phyloP scores from a whole-genome alignment of 2,888 invertebrate genomes.

The Diachrysia chrysitis region DNA sequence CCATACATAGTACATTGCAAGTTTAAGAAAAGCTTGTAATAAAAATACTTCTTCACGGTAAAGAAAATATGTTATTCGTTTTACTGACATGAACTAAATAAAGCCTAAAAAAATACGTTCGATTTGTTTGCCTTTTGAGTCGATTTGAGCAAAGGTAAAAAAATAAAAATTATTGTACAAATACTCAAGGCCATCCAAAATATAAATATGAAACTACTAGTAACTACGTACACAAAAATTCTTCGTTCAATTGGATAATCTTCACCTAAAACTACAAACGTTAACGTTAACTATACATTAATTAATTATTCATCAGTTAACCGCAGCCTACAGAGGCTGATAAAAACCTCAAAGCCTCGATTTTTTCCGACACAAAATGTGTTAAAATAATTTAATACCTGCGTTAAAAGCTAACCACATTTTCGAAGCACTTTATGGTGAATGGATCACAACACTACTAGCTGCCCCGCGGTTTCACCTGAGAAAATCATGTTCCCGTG shows the following conservation, averaged over 20 bases:
- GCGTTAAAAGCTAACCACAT: background rate
- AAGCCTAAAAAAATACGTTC: too few species aligned
- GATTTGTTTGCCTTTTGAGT: too few species aligned
- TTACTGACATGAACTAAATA: too few species aligned
- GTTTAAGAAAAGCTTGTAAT: too few species aligned
- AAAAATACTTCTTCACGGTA: too few species aligned
- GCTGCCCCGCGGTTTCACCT: background rate
- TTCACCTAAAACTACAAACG: background rate
- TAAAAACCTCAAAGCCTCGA: background rate
- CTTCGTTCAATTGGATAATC: background rate
- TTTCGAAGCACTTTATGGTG: background rate
- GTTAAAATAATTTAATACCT: conserved; percentile 6
- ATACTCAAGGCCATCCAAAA: too few species aligned
- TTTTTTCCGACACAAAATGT: background rate
- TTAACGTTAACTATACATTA: background rate
- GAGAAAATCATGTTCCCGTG: background rate
- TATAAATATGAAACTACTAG: too few species aligned
- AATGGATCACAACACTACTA: background rate
- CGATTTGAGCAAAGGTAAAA: too few species aligned
- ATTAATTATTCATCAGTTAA: background rate
- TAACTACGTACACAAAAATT: too few species aligned
- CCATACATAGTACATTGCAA: too few species aligned
- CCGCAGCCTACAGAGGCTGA: background rate
- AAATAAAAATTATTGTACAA: too few species aligned
- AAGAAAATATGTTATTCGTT: too few species aligned